Evolutionary conservation across 2,113 vertebrate species (phyloP).

Genomic region (Pluvialis apricaria): DNA sequence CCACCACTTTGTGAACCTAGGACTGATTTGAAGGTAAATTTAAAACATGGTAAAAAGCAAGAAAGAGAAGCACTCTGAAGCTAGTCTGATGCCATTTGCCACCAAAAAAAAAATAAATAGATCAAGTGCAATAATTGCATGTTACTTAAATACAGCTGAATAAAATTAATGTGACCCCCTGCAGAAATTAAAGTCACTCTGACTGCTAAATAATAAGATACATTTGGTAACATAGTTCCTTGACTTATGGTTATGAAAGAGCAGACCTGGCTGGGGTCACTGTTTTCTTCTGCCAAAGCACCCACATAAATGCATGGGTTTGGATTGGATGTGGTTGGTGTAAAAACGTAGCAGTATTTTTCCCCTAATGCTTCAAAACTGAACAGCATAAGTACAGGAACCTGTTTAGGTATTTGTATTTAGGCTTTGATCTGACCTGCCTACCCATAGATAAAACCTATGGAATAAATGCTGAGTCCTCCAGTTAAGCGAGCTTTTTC

Average conservation of each 20-base stretch:
- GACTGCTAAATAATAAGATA: neutral
- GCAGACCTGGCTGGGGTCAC: neutral
- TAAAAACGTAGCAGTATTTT: neutral
- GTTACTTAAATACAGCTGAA: neutral
- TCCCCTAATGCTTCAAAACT: neutral
- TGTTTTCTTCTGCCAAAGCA: neutral
- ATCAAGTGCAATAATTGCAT: neutral
- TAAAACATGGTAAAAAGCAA: neutral
- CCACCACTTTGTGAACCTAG: neutral
- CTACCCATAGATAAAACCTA: neutral
- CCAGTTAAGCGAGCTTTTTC: neutral
- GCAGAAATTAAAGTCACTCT: neutral
- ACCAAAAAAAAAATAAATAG: neutral
- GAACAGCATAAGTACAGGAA: neutral
- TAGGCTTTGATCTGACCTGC: neutral
- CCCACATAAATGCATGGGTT: neutral
- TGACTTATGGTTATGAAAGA: neutral
- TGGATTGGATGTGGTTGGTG: neutral
- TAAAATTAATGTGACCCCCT: neutral
- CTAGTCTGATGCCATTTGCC: neutral
- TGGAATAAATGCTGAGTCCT: neutral
- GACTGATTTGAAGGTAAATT: neutral
- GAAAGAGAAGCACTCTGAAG: neutral
- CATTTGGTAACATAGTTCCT: neutral
- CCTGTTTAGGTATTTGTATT: neutral